Percentiles rank a stretch among this genome's conserved stretches.
Conservation (phyloP, 2,113 vertebrate genomes). For the Chamaetylas fuelleborni region DNA sequence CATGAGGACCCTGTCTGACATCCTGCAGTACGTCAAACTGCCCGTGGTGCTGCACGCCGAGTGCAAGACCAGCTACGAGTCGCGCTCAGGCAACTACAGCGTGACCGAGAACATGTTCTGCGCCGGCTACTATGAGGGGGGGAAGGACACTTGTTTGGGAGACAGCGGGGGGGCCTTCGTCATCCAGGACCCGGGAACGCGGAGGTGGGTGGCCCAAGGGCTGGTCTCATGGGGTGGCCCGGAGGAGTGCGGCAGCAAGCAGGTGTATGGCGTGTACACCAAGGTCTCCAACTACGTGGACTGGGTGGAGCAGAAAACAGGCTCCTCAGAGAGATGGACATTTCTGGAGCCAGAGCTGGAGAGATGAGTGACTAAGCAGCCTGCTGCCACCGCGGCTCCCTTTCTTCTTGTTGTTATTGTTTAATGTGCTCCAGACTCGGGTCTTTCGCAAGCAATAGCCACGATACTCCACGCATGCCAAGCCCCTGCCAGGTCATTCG, state of each 20-base stretch:
- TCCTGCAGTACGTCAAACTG: conserved; percentile 93
- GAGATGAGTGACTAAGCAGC: conserved; percentile 65
- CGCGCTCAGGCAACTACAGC: conserved; percentile 87
- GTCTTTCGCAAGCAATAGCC: conserved; percentile 40
- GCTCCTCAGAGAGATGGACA: conserved; percentile 38
- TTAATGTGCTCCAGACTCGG: conserved; percentile 50
- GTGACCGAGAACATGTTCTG: conserved; percentile 98
- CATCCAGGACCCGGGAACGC: conserved; percentile 76
- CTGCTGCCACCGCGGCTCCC: not conserved
- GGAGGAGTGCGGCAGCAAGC: conserved; percentile 91
- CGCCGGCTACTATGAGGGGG: conserved; percentile 88
- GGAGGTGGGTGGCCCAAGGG: conserved; percentile 87
- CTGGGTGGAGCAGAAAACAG: conserved; percentile 83
- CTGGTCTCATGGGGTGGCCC: conserved; percentile 96
- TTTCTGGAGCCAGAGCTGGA: conserved; percentile 49
- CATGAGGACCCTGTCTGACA: conserved; percentile 77
- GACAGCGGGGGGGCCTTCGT: conserved; percentile 94
- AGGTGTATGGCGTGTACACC: conserved; percentile 95
- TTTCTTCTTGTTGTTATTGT: conserved; percentile 15
- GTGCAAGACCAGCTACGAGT: conserved; percentile 89
- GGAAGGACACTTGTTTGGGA: conserved; percentile 92
- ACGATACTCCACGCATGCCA: not conserved
- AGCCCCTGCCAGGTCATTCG: not conserved
- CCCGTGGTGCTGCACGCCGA: conserved; percentile 88
- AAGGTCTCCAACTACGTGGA: conserved; percentile 85